A percentile compares a stretch with the other conserved stretches of the same genome.
Evolutionary conservation across 2,113 vertebrate species (phyloP).

Genomic region (Oreochromis spilurus): DNA sequence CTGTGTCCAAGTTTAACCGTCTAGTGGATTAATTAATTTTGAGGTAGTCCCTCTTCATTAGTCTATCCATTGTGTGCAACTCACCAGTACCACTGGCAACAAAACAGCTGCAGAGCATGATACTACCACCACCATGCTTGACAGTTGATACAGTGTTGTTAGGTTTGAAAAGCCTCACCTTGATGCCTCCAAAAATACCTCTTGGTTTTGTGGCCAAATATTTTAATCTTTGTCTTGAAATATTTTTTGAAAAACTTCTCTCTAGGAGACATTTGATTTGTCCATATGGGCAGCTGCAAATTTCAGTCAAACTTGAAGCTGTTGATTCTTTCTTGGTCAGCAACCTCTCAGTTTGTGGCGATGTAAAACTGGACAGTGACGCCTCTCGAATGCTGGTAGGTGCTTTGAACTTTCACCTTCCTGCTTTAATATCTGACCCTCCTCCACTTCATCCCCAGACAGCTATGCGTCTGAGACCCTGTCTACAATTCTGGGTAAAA

Average conservation of each 20-base stretch:
- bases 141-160: not conserved
- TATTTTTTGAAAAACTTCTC: not conserved
- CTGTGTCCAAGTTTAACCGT: not conserved
- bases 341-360: not conserved
- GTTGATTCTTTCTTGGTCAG: not conserved
- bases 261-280: too few species aligned
- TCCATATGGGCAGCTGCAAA: too few species aligned
- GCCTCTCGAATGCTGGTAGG: not conserved
- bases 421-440: not conserved
- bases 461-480: not conserved
- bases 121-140: not conserved
- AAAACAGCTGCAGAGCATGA: not conserved
- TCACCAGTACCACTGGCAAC: not conserved
- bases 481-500: not conserved
- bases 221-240: not conserved
- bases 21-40: not conserved
- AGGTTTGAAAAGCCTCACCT: not conserved
- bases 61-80: rapidly evolving
- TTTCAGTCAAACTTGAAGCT: not conserved
- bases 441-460: not conserved
- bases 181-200: not conserved
- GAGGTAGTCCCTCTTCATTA: not conserved
- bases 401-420: not conserved
- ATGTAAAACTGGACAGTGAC: not conserved
- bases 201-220: not conserved